phyloP scores from a whole-genome alignment of 2,113 vertebrate species.

The Siniperca knerii region DNA sequence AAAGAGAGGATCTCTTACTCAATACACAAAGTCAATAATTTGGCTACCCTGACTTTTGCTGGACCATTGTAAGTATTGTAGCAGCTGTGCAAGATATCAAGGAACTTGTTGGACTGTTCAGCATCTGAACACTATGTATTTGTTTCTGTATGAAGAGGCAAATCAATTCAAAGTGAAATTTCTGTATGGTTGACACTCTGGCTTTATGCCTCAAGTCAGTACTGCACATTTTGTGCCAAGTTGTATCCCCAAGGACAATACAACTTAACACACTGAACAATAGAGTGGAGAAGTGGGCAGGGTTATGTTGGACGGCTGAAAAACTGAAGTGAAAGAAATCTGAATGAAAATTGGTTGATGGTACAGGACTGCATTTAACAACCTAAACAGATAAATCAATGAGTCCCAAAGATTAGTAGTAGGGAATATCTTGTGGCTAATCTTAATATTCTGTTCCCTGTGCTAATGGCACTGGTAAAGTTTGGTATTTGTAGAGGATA shows the following conservation, averaged over 20 bases:
- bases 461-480: neutral
- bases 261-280: conserved; percentile 19
- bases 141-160: conserved; percentile 23
- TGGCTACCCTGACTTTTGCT: neutral
- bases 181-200: conserved; percentile 26
- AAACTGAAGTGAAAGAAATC: neutral
- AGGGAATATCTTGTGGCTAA: neutral
- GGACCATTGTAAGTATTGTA: neutral
- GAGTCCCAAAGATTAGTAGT: neutral
- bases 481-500: neutral
- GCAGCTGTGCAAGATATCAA: neutral
- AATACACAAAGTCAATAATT: neutral
- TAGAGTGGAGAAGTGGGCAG: conserved; percentile 4
- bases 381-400: neutral
- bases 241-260: conserved; percentile 25
- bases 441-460: neutral
- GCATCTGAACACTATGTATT: conserved; percentile 14
- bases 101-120: neutral
- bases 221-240: conserved; percentile 36
- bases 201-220: conserved; percentile 23
- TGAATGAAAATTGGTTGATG: neutral
- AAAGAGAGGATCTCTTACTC: neutral
- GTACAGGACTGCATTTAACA: neutral
- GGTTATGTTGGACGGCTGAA: neutral
- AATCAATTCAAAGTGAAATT: conserved; percentile 30